Evolutionary conservation across 2,797 vertebrate species (phyloP).

Genomic region (Crenichthys baileyi): DNA sequence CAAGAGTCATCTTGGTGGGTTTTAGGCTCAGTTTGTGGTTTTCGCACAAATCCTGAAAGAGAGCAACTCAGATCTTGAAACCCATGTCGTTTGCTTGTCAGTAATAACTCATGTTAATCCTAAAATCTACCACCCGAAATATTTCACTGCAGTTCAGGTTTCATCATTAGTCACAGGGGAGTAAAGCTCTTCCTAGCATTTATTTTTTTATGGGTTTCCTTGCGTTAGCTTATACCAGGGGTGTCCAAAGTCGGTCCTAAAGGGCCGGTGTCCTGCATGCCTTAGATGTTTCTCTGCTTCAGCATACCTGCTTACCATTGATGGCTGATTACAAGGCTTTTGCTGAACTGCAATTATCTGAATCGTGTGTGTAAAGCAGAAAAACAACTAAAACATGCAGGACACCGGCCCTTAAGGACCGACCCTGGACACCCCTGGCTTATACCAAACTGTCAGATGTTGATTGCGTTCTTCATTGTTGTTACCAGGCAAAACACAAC

Average conservation of each 20-base stretch:
- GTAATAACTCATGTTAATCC: conserved; percentile 20
- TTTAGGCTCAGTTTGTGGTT: conserved; percentile 12
- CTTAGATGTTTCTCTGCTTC: no score
- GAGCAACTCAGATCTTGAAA: background rate
- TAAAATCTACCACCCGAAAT: conserved; percentile 10
- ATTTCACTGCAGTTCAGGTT: background rate
- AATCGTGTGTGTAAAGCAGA: no score
- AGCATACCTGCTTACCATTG: no score
- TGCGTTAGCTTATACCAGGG: background rate
- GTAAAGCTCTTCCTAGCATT: background rate
- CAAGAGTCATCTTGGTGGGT: background rate
- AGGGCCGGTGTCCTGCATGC: no score
- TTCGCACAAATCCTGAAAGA: conserved; percentile 21
- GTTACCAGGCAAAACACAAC: conserved; percentile 40
- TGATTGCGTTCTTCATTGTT: conserved; percentile 54
- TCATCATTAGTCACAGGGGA: background rate
- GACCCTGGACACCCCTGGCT: conserved; percentile 1
- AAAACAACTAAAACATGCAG: no score
- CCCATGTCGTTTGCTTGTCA: conserved; percentile 1
- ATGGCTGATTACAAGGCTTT: no score
- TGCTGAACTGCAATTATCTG: no score
- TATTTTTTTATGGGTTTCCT: conserved; percentile 14
- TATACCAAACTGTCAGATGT: conserved; percentile 4
- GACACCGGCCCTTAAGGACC: no score
- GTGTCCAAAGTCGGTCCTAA: no score